These are phyloP conservation scores for Aethes cnicana DNA, from an alignment of 2,888 invertebrate genomes.

Conservation along the genomic window DNA sequence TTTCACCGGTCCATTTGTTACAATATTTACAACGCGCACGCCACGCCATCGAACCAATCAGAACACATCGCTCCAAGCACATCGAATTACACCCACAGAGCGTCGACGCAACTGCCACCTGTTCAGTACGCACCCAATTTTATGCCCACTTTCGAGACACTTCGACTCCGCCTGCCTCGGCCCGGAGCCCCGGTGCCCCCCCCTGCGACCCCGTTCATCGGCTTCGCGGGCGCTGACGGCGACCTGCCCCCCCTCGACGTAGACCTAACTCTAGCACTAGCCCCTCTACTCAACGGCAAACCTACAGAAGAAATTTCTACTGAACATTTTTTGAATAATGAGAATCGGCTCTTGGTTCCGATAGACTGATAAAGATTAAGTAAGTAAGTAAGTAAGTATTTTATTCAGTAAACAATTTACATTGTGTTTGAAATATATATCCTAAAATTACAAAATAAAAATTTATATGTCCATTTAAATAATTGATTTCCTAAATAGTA, in stretches of 20 bases:
- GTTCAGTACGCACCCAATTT: constrained; percentile 78
- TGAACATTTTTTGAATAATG: constrained; percentile 52
- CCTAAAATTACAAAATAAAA: too few relatives aligned
- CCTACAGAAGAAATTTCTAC: constrained; percentile 78
- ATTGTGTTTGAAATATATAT: too few relatives aligned
- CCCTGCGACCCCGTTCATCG: constrained; percentile 40
- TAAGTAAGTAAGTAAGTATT: too few relatives aligned
- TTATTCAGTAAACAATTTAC: too few relatives aligned
- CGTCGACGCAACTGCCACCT: constrained; percentile 76
- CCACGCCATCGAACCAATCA: too few relatives aligned
- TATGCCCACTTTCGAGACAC: constrained; percentile 79
- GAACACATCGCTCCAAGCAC: neutral
- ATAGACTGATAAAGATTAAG: too few relatives aligned
- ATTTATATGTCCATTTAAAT: too few relatives aligned
- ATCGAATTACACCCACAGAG: constrained; percentile 50
- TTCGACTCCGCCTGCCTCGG: constrained; percentile 72
- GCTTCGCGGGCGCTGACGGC: constrained; percentile 72
- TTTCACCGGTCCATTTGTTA: too few relatives aligned
- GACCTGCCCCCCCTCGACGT: constrained; percentile 74
- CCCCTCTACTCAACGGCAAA: constrained; percentile 85
- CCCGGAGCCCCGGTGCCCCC: constrained; percentile 55
- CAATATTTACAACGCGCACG: neutral
- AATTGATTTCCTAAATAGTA: too few relatives aligned
- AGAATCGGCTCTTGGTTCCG: constrained; percentile 64
- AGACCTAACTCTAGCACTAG: constrained; percentile 83